phyloP scores from a whole-genome alignment of 2,797 vertebrate species.

The Gymnoscopelus braueri region DNA sequence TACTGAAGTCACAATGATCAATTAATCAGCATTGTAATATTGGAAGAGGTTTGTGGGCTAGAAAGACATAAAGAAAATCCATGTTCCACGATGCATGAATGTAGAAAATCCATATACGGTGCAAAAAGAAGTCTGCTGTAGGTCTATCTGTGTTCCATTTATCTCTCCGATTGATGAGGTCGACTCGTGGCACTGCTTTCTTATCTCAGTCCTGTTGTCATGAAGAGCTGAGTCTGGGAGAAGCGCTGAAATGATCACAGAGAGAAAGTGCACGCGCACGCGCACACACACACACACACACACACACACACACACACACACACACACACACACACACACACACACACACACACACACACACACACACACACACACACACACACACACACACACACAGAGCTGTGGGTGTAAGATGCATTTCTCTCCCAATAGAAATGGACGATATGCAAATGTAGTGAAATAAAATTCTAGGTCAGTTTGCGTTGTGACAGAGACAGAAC shows the following conservation, averaged over 20 bases:
- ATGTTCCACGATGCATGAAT: neutral
- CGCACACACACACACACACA: no score
- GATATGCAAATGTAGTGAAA: slow-evolving; percentile 35
- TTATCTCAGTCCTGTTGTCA: neutral
- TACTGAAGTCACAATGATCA: neutral
- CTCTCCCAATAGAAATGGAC: slow-evolving; percentile 34
- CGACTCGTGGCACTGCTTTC: neutral
- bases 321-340: neutral
- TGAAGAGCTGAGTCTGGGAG: no score
- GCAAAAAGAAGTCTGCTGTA: slow-evolving; percentile 6
- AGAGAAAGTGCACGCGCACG: no score
- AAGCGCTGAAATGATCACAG: slow-evolving; percentile 22
- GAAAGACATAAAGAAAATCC: neutral
- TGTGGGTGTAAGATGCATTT: slow-evolving; percentile 41
- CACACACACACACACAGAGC: no score
- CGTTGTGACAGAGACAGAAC: slow-evolving; percentile 29
- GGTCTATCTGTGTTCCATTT: neutral
- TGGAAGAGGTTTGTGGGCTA: neutral
- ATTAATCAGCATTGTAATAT: neutral
- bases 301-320: no score
- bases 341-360: no score
- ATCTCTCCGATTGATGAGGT: slow-evolving; percentile 1
- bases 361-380: no score
- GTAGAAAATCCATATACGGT: neutral
- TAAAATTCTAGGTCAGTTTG: slow-evolving; percentile 18